Conservation (phyloP, 2,797 vertebrate species). For the Enteromius trimaculatus region DNA sequence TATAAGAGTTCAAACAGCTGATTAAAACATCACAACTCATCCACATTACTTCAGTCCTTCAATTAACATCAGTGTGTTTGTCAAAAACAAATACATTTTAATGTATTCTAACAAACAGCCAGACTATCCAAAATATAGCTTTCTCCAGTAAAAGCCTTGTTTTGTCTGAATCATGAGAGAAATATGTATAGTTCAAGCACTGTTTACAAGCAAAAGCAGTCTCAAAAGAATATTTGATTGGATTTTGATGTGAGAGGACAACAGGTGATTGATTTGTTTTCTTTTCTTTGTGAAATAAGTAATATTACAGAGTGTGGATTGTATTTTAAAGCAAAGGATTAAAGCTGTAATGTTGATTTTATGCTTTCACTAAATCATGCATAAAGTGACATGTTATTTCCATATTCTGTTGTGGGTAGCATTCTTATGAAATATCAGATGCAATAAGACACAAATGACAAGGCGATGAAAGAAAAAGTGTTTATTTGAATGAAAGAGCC, state of each 20-base stretch:
- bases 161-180: neutral
- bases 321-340: neutral
- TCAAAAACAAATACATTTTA: neutral
- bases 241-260: neutral
- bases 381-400: neutral
- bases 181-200: neutral
- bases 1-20: neutral
- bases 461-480: neutral
- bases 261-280: neutral
- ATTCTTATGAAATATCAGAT: neutral
- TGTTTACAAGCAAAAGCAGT: neutral
- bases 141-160: neutral
- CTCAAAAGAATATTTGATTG: neutral
- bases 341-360: neutral
- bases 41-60: neutral
- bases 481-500: conserved; percentile 31
- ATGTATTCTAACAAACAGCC: neutral
- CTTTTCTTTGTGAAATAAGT: neutral
- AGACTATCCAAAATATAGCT: neutral
- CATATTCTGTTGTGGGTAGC: neutral
- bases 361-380: neutral
- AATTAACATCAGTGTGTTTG: neutral
- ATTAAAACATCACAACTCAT: neutral
- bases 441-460: neutral
- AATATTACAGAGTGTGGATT: neutral